Evolutionary conservation across 2,113 vertebrate species (phyloP), one percentile per base, ranked within the genome.

Genomic region (Catharus minimus): DNA sequence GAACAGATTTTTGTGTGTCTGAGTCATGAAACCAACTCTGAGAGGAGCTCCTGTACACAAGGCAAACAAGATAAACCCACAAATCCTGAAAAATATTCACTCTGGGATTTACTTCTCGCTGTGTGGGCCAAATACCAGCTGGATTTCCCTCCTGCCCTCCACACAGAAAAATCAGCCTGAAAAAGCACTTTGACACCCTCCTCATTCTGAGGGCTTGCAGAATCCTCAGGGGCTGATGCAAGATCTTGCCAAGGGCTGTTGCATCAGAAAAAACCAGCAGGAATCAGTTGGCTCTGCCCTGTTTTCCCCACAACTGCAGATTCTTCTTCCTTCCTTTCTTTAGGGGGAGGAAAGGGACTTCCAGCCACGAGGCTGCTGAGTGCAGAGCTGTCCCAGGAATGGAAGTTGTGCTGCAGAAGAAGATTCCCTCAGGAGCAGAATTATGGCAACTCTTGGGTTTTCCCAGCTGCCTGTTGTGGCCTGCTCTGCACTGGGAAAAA

Each of bases 71-170:
- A 79, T 41, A 91, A 79, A 43, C 24, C 57, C 44, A 1, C 5
- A 92, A 94, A 43, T 43, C 69, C 81, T 93, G 46, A 69, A 64
- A 88, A 93, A 88, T 64, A 56, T 32, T 78, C 57, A 24, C 47
- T 5, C 4, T 5, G 49, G 89, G 53, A 72, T 87, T 92, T 89
- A 44, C 76, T 78, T 47, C 55, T 85, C 0, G 0, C 68, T 88
- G 24, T 56, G 36, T 24, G 79, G 72, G 49, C 73, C 71, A 76
- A 65, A 77, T 53, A 55, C 82, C 60, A 68, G 26, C 75, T 89
- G 88, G 72, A 62, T 82, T 85, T 80, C n/a, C 67, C 46, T 22
- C 41, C 53, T 76, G 61, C 49, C 33, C 33, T 90, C 33, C 50
- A 79, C 36, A 79, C 13, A 80, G 72, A 22, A 55, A 73, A 86